These are phyloP conservation scores for Tetramorium parvispinum DNA, from an alignment of 1,140 invertebrate genomes.

Conservation along the genomic window DNA sequence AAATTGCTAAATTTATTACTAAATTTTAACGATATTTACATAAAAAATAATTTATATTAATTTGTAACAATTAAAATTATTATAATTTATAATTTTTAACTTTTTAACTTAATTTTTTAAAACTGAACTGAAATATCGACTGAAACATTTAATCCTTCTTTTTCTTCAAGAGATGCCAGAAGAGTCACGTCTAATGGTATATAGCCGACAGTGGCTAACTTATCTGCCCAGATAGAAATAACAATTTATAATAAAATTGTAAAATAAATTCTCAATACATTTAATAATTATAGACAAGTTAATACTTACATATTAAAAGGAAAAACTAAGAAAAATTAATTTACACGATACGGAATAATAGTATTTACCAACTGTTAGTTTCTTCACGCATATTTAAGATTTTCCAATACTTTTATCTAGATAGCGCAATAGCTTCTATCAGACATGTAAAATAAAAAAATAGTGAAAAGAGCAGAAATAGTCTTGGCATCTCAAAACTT, in stretches of 20 bases:
- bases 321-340: neutral
- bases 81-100: neutral
- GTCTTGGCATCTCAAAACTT: neutral
- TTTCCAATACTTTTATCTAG: conserved; percentile 15
- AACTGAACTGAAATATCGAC: conserved; percentile 18
- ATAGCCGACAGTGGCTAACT: conserved; percentile 15
- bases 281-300: neutral
- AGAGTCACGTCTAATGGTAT: neutral
- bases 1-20: neutral
- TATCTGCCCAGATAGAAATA: neutral
- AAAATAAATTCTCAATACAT: neutral
- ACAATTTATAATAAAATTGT: neutral
- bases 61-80: conserved; percentile 7
- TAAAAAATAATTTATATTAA: neutral
- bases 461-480: neutral
- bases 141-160: neutral
- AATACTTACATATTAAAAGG: neutral
- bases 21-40: neutral
- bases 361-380: conserved; percentile 21
- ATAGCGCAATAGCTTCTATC: conserved; percentile 1
- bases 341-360: neutral
- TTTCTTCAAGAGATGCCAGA: neutral
- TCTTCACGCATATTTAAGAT: neutral
- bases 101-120: no score
- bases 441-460: neutral